Evolutionary conservation across 2,888 invertebrate genomes (phyloP), one percentile per base, ranked within the genome.

Genomic region (Euplexia lucipara): DNA sequence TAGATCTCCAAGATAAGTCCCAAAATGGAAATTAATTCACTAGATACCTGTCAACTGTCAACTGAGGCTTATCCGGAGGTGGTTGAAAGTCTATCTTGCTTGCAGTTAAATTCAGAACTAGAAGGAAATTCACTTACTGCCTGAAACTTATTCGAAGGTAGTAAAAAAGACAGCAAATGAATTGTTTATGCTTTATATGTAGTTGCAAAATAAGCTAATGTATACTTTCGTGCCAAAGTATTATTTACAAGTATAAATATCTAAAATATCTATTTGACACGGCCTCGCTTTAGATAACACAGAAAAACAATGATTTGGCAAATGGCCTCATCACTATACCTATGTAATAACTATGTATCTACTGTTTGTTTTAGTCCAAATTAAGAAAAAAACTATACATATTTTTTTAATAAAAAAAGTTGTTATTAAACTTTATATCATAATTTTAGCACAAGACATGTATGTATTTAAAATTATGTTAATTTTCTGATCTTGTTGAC

Each of bases 191-290:
- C 26, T 51, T n/a, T n/a, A n/a, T n/a, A 22, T 9, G 20, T 18
- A 0, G 0, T 62, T 72, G 32, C 42, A 41, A 39, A 47, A 39
- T 48, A 49, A 67, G 51, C 34, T 45, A 26, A 9, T 8, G 9
- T 42, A 67, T 47, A 57, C 41, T 70, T 65, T 72, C 41, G 67
- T 74, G 78, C 73, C 73, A 74, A 77, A 72, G 10, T 44, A 44
- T 66, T 10, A 10, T 70, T 65, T 70, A 12, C 34, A 34, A n/a
- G n/a, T n/a, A n/a, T n/a, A n/a, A n/a, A n/a, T n/a, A n/a, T n/a
- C n/a, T n/a, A n/a, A n/a, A 20, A 9, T 34, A 34, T 34, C 20
- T 10, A 47, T 18, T 9, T 32, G 26, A 47, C 16, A 32, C 22
- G 10, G 42, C 34, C n/a, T 42, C 10, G 34, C 26, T 63, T 42